phyloP scores from a whole-genome alignment of 2,113 vertebrate genomes.

The Alectura lathami region DNA sequence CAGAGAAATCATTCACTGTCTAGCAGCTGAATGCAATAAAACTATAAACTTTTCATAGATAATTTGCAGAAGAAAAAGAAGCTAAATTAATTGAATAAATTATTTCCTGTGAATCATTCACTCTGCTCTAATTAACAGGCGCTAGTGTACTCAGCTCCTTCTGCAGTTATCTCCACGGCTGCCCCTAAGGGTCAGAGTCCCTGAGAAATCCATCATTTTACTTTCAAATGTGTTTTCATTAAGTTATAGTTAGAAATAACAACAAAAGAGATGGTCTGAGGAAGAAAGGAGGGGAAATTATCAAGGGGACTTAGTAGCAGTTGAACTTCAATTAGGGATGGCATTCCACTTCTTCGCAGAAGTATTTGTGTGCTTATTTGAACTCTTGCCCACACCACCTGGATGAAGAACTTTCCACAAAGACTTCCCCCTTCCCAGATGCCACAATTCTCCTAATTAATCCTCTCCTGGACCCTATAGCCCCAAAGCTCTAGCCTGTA shows the following conservation, averaged over 20 bases:
- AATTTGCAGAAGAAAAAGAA: constrained; percentile 54
- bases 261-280: constrained; percentile 18
- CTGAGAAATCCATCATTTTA: constrained; percentile 60
- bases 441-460: constrained; percentile 7
- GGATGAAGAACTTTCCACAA: neutral
- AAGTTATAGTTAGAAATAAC: constrained; percentile 38
- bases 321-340: constrained; percentile 5
- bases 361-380: constrained; percentile 18
- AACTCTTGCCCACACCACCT: neutral
- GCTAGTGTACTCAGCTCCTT: constrained; percentile 48
- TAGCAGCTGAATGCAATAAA: constrained; percentile 33
- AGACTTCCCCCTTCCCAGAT: neutral
- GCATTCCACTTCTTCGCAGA: neutral
- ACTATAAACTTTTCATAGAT: constrained; percentile 38
- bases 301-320: neutral
- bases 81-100: constrained; percentile 70
- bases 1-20: neutral
- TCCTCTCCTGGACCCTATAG: neutral
- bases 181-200: constrained; percentile 64
- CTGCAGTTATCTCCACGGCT: constrained; percentile 40
- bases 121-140: constrained; percentile 65
- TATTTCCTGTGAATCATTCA: constrained; percentile 65
- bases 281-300: constrained; percentile 15
- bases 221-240: constrained; percentile 69
- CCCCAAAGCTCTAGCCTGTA: neutral